phyloP scores from a whole-genome alignment of 1,140 invertebrate species.

The Drosophila rhopaloa region DNA sequence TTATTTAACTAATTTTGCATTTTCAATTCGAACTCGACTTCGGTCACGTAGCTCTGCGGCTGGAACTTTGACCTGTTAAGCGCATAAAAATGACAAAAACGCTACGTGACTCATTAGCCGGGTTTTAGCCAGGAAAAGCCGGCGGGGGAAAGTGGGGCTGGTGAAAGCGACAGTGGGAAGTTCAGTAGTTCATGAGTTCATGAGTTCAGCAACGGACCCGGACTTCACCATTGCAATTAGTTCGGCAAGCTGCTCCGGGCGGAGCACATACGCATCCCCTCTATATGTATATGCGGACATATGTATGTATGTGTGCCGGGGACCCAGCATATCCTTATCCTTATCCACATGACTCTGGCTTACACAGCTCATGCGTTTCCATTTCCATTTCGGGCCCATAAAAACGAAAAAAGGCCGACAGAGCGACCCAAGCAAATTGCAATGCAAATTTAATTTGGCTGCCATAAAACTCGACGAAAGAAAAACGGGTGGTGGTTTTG shows the following conservation, averaged over 20 bases:
- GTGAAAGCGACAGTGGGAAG: conserved; percentile 8
- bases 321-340: conserved; percentile 24
- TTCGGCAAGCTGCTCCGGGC: conserved; percentile 39
- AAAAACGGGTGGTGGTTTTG: neutral
- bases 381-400: conserved; percentile 53
- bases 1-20: conserved; percentile 75
- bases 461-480: conserved; percentile 49
- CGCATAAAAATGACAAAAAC: conserved; percentile 76
- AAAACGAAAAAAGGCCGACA: conserved; percentile 52
- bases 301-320: conserved; percentile 10
- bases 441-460: conserved; percentile 80
- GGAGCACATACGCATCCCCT: conserved; percentile 13
- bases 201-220: conserved; percentile 35
- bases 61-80: conserved; percentile 62
- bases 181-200: conserved; percentile 30
- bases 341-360: conserved; percentile 27
- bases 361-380: conserved; percentile 56
- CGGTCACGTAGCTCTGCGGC: conserved; percentile 66
- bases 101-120: conserved; percentile 74
- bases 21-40: conserved; percentile 57
- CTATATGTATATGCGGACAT: conserved; percentile 5
- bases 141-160: neutral
- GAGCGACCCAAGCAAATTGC: conserved; percentile 51
- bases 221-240: conserved; percentile 49
- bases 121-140: conserved; percentile 18